phyloP scores from a whole-genome alignment of 1,140 invertebrate species.

The Liolophura sinensis region DNA sequence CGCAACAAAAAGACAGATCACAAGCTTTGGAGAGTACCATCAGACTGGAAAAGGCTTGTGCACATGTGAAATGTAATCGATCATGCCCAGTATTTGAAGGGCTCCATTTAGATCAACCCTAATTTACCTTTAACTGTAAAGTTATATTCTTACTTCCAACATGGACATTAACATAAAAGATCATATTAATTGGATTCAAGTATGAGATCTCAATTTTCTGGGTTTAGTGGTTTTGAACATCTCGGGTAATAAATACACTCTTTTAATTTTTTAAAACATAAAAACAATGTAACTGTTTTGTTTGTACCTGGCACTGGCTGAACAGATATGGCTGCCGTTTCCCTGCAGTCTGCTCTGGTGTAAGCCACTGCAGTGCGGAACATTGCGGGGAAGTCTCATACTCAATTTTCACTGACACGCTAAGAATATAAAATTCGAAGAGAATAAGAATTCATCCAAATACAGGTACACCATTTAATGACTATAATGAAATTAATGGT shows the following conservation, averaged over 20 bases:
- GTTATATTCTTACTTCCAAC: too few relatives aligned
- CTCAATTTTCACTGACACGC: conserved; percentile 38
- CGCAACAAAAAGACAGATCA: too few relatives aligned
- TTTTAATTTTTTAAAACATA: too few relatives aligned
- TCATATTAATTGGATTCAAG: too few relatives aligned
- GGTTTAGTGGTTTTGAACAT: background rate
- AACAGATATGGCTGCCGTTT: conserved; percentile 87
- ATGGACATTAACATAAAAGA: too few relatives aligned
- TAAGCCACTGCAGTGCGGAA: conserved; percentile 88
- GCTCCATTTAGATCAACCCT: too few relatives aligned
- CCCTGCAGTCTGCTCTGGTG: conserved; percentile 83
- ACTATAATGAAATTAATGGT: background rate
- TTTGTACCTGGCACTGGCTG: conserved; percentile 83
- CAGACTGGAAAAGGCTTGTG: too few relatives aligned
- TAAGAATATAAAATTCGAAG: conserved; percentile 14
- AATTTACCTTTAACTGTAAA: too few relatives aligned
- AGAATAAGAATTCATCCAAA: background rate
- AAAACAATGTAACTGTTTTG: background rate
- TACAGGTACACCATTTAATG: background rate
- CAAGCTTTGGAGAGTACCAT: too few relatives aligned
- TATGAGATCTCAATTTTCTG: background rate
- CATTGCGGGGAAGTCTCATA: conserved; percentile 50
- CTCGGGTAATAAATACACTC: too few relatives aligned
- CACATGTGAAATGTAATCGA: too few relatives aligned
- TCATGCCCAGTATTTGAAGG: too few relatives aligned